A percentile compares a stretch with the other conserved stretches of the same genome.
phyloP scores from a whole-genome alignment of 2,797 vertebrate genomes.

The Steatocranus sp. region DNA sequence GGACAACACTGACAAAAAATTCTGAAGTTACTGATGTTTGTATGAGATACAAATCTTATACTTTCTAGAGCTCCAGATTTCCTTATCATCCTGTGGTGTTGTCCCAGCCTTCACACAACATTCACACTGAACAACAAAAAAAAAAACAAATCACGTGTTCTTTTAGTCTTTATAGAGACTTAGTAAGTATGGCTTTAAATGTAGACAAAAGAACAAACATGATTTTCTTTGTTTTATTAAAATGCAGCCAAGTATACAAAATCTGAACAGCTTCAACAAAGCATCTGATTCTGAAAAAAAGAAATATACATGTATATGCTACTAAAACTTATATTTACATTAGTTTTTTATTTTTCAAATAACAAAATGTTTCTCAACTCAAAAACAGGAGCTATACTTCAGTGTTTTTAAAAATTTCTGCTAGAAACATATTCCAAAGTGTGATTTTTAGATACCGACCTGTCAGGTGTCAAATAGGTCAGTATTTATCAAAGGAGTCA shows the following conservation, averaged over 20 bases:
- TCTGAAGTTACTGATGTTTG: background rate
- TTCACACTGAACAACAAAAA: background rate
- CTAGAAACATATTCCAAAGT: background rate
- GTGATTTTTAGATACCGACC: background rate
- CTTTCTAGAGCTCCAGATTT: background rate
- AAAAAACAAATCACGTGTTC: no score
- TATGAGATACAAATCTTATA: background rate
- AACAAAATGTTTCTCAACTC: background rate
- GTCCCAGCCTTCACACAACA: background rate
- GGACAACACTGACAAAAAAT: background rate
- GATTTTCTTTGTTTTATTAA: slow-evolving; percentile 37
- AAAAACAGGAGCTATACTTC: background rate
- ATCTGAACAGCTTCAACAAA: background rate
- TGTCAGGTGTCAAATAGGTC: background rate
- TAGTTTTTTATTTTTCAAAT: background rate
- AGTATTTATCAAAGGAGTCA: slow-evolving; percentile 47
- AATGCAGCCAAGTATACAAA: background rate
- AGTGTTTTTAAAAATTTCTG: background rate
- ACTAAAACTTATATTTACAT: slow-evolving; percentile 8
- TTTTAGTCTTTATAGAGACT: background rate
- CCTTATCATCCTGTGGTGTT: background rate
- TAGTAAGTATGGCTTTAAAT: background rate
- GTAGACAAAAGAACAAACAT: background rate
- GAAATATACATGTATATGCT: background rate
- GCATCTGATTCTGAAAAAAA: background rate